A percentile compares a stretch with the other conserved stretches of the same genome.
Conservation (phyloP, 1,140 invertebrate genomes). For the Adoxophyes honmai region DNA sequence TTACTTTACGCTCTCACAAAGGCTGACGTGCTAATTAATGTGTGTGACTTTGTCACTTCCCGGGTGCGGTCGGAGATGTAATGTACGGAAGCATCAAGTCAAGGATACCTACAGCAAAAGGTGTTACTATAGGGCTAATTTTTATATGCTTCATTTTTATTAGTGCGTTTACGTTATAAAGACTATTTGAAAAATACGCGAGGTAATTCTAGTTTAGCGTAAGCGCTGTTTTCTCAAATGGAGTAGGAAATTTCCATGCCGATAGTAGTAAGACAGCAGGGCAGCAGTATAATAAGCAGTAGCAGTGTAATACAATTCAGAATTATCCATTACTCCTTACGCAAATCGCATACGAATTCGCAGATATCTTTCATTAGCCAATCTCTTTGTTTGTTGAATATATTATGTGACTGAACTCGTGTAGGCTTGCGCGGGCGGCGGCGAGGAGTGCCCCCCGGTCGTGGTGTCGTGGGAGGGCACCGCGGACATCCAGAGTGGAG, state of each 20-base stretch:
- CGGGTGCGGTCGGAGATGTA: neutral
- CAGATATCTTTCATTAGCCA: neutral
- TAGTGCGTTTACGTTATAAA: too few relatives aligned
- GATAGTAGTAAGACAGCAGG: too few relatives aligned
- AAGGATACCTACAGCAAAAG: neutral
- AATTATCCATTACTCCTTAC: too few relatives aligned
- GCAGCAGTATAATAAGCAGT: too few relatives aligned
- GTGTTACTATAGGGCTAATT: too few relatives aligned
- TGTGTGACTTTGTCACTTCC: slow-evolving; percentile 24
- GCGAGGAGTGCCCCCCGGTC: slow-evolving; percentile 74
- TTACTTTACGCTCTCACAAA: slow-evolving; percentile 27
- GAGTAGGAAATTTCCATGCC: too few relatives aligned
- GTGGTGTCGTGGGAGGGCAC: slow-evolving; percentile 80
- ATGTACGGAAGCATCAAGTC: neutral
- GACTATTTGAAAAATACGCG: too few relatives aligned
- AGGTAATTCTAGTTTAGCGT: too few relatives aligned
- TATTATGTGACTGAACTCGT: neutral
- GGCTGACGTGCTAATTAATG: slow-evolving; percentile 36
- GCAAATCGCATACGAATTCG: too few relatives aligned
- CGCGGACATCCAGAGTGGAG: slow-evolving; percentile 82
- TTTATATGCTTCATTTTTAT: too few relatives aligned
- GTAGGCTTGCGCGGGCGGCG: slow-evolving; percentile 68
- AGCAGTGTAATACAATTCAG: too few relatives aligned
- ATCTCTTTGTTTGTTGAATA: neutral
- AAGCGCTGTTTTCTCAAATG: too few relatives aligned